Percentiles rank a stretch among this genome's conserved stretches.
phyloP scores from a whole-genome alignment of 1,140 invertebrate species.

The Cataglyphis hispanica region DNA sequence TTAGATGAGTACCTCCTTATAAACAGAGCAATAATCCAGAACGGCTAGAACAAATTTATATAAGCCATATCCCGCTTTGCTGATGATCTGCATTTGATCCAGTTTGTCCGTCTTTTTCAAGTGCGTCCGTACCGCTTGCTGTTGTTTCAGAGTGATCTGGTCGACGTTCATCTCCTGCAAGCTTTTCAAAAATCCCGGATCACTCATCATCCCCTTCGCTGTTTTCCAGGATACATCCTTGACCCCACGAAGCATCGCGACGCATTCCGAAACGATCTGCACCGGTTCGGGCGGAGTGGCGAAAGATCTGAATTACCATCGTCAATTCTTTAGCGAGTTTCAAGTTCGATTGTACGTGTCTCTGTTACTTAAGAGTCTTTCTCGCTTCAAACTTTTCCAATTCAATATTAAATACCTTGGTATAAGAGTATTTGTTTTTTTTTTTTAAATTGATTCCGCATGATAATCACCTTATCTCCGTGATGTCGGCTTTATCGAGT shows the following conservation, averaged over 20 bases:
- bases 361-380: background rate
- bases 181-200: constrained; percentile 92
- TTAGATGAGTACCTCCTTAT: constrained; percentile 88
- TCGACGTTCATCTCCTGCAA: constrained; percentile 95
- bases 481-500: constrained; percentile 95
- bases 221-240: constrained; percentile 96
- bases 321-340: background rate
- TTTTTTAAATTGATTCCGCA: too few relatives aligned
- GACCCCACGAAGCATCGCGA: constrained; percentile 93
- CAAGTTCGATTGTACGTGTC: background rate
- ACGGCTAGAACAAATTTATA: constrained; percentile 95
- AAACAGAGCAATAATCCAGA: constrained; percentile 94
- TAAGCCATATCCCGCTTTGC: constrained; percentile 93
- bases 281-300: constrained; percentile 96
- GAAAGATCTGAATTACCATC: constrained; percentile 89
- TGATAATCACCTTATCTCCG: constrained; percentile 91
- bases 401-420: background rate
- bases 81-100: constrained; percentile 92
- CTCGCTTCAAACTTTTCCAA: background rate
- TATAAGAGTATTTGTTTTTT: background rate
- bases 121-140: constrained; percentile 90
- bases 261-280: constrained; percentile 95
- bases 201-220: constrained; percentile 96
- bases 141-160: constrained; percentile 91
- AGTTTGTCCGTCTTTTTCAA: constrained; percentile 91